These are phyloP conservation scores for Montifringilla adamsi DNA, from an alignment of 2,113 vertebrate genomes.

Conservation along the genomic window DNA sequence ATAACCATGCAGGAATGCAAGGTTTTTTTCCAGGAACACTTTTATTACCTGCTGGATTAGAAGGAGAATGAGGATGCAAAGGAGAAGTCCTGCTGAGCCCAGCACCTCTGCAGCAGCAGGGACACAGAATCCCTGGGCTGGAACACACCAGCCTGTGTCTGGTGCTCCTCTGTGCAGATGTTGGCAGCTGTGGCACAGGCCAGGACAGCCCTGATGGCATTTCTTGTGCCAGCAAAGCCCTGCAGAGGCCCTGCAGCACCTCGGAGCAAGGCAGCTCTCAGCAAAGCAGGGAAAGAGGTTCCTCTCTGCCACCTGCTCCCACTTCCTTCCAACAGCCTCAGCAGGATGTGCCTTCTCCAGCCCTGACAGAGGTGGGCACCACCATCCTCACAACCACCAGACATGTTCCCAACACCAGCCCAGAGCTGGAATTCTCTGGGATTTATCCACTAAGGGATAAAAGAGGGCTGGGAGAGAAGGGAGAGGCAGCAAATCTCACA, in stretches of 20 bases:
- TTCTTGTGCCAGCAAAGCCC: background rate
- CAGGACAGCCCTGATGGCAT: background rate
- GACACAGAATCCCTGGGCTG: background rate
- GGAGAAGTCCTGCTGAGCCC: background rate
- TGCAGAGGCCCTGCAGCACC: background rate
- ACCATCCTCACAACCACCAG: background rate
- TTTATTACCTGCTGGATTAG: background rate
- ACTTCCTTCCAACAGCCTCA: background rate
- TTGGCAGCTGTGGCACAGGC: background rate
- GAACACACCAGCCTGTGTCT: background rate
- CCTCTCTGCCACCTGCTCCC: background rate
- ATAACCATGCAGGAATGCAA: background rate
- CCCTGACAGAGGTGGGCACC: background rate
- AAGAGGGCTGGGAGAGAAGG: background rate
- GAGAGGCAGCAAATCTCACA: background rate
- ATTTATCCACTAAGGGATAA: background rate
- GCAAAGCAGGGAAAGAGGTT: background rate
- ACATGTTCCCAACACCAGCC: background rate
- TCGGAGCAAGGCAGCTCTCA: background rate
- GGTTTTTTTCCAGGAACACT: background rate
- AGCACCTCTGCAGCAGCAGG: background rate
- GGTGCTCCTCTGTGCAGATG: background rate
- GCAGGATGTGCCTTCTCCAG: background rate
- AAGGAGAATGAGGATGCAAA: background rate
- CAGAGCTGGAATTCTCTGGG: background rate